Base-by-base conservation (phyloP, 1,140 invertebrate species). In the Panulirus ornatus region DNA sequence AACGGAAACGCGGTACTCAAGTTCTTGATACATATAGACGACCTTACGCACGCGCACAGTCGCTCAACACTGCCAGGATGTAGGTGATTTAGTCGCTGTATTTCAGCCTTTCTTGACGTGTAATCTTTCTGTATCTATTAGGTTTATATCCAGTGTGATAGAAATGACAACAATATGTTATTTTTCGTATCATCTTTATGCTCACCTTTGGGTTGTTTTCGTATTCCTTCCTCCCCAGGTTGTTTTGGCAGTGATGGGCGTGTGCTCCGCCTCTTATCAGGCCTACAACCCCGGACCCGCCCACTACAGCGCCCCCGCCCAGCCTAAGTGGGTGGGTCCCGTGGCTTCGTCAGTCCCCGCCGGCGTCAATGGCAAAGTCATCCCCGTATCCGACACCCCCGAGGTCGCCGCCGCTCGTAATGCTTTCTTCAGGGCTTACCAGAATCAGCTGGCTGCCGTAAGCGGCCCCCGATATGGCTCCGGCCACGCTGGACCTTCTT, bases 311-410 rank as follows among this genome's bases (percentile, higher is more conserved):
- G 63, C 83, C 36, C 14, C 9, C 0, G 36, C 16, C 8, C 76
- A 54, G 30, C 58, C 54, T 19, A 47, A 82, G 54, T 91, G 84
- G 83, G 51, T 19, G 0, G 90, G 90, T 19, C 90, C 90, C 27
- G n/a, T 91, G 14, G 90, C 90, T 27, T 70, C 90, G 34, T 86
- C 83, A 27, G 82, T 91, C 82, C 90, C 90, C 16, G 90, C 90
- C 11, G 84, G 90, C n/a, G 84, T 91, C 36, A 75, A 71, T 44
- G 90, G 90, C 40, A 54, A 47, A 14, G 36, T 86, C 36, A 86
- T 83, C 47, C 90, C 81, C 6, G 90, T 91, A 54, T 36, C 42
- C 9, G 90, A 91, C 75, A 91, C 90, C 8, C 76, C 75, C 8
- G 90, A 91, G n/a, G 90, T 91, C 22, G 75, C 73, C 47, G 90